Evolutionary conservation across 2,888 invertebrate genomes (phyloP).

Genomic region (Nysson spinosus): DNA sequence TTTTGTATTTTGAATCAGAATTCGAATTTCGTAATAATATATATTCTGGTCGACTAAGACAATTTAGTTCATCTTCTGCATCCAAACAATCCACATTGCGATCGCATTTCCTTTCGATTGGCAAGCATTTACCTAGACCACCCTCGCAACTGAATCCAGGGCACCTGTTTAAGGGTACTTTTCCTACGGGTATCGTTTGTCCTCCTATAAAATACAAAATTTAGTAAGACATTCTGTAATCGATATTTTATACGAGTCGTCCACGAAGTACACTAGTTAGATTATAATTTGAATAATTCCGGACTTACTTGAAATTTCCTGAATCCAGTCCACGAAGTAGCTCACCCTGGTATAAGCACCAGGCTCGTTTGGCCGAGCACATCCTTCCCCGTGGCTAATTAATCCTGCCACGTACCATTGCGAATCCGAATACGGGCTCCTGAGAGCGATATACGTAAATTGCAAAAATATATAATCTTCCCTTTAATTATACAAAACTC

Average conservation of each 20-base stretch:
- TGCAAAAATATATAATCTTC: no score
- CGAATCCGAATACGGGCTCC: constrained; percentile 82
- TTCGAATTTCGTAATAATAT: background rate
- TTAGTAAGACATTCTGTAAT: background rate
- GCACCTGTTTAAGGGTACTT: constrained; percentile 81
- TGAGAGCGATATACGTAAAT: no score
- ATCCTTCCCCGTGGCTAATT: constrained; percentile 92
- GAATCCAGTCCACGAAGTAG: constrained; percentile 87
- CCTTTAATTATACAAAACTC: no score
- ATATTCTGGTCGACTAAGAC: constrained; percentile 69
- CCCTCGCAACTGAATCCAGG: constrained; percentile 86
- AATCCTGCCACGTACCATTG: constrained; percentile 91
- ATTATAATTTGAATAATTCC: background rate
- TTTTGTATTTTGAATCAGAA: background rate
- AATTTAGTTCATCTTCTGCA: constrained; percentile 89
- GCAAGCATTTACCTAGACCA: constrained; percentile 84
- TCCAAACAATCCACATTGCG: constrained; percentile 86
- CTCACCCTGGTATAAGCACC: constrained; percentile 91
- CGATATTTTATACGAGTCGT: background rate
- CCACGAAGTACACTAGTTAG: no score
- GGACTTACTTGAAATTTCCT: constrained; percentile 80
- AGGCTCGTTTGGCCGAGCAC: constrained; percentile 87
- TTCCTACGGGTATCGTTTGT: background rate
- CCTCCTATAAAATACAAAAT: constrained; percentile 15
- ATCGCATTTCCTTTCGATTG: constrained; percentile 84